Conservation (phyloP, 2,888 invertebrate genomes). For the Octodonta nipae region DNA sequence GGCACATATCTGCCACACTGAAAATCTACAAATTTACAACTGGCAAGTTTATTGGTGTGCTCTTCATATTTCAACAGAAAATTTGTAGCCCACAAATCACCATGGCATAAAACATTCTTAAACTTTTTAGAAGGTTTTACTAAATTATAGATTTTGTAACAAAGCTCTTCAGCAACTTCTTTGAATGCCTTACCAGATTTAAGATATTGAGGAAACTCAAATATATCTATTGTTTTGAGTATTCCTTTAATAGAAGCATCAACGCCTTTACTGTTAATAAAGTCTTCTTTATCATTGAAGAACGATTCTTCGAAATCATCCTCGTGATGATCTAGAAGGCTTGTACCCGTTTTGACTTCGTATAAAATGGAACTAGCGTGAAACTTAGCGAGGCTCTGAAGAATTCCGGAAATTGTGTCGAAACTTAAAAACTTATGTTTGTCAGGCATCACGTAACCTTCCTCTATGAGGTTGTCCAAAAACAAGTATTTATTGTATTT, state of each 20-base stretch:
- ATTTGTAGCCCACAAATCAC: constrained; percentile 53
- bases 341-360: constrained; percentile 17
- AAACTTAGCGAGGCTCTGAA: constrained; percentile 27
- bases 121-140: constrained; percentile 31
- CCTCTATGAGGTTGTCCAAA: constrained; percentile 31
- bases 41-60: constrained; percentile 14
- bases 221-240: constrained; percentile 21
- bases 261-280: constrained; percentile 17
- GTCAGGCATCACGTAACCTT: constrained; percentile 23
- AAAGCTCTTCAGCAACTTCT: constrained; percentile 14
- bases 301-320: constrained; percentile 19
- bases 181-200: constrained; percentile 20
- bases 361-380: constrained; percentile 32
- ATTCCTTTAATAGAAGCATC: constrained; percentile 23
- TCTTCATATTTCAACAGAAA: constrained; percentile 25
- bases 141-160: constrained; percentile 19
- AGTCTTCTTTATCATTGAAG: constrained; percentile 18
- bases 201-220: constrained; percentile 20
- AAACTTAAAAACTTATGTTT: constrained; percentile 22
- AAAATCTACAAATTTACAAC: constrained; percentile 32
- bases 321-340: constrained; percentile 16
- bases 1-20: constrained; percentile 43
- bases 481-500: constrained; percentile 27
- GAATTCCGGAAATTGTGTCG: constrained; percentile 21
- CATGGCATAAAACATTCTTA: constrained; percentile 45